Conservation (phyloP, 2,113 vertebrate species). For the Notechis scutatus region DNA sequence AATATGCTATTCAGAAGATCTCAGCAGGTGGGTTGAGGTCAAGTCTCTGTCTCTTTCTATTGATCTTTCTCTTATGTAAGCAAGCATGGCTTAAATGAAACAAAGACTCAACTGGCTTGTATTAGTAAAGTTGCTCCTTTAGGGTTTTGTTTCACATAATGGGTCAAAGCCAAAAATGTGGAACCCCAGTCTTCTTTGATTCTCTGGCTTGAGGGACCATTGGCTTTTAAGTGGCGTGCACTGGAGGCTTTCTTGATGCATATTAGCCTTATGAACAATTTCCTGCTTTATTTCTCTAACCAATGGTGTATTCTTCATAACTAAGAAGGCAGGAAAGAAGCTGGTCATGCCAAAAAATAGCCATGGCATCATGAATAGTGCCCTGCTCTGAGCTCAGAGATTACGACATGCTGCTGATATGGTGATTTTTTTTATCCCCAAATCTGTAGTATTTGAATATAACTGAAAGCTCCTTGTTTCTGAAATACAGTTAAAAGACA, state of each 20-base stretch:
- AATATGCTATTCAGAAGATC: not conserved
- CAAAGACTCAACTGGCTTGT: not conserved
- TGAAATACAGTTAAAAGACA: not conserved
- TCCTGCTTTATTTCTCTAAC: not conserved
- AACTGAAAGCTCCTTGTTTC: not conserved
- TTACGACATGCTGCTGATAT: not conserved
- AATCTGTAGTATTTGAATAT: not conserved
- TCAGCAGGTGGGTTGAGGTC: constrained; percentile 26
- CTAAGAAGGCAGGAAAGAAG: not conserved
- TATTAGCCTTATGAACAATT: not conserved
- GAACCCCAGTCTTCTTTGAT: not conserved
- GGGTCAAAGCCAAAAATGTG: constrained; percentile 1
- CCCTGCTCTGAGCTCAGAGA: not conserved
- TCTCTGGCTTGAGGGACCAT: not conserved
- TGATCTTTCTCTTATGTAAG: constrained; percentile 1
- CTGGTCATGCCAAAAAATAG: not conserved
- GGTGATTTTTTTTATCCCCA: not conserved
- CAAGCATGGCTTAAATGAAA: not conserved
- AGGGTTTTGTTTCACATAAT: not conserved
- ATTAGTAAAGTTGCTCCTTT: constrained; percentile 19
- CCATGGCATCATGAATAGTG: not conserved
- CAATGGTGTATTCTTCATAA: not conserved
- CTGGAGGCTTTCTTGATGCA: not conserved
- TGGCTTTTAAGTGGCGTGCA: not conserved
- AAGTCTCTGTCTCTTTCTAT: constrained; percentile 24